Percentiles rank a stretch among this genome's conserved stretches.
Conservation (phyloP, 2,113 vertebrate genomes). For the Pogona vitticeps region DNA sequence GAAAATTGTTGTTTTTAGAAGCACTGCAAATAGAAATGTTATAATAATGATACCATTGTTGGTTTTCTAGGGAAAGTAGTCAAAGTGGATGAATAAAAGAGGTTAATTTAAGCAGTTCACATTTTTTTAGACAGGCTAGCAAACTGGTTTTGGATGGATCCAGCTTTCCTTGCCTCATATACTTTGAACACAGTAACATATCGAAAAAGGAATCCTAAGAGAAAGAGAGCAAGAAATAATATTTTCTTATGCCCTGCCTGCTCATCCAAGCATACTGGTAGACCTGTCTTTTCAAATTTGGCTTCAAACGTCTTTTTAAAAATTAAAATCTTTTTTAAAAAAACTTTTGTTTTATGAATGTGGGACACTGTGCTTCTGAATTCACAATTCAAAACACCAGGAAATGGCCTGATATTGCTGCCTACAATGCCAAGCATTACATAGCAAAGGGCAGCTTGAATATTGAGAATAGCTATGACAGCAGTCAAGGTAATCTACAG, state of each 20-base stretch:
- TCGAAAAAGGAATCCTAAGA: not conserved
- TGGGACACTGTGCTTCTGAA: too few relatives aligned
- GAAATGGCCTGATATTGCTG: too few relatives aligned
- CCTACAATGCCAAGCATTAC: too few relatives aligned
- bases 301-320: too few relatives aligned
- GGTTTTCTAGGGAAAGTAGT: not conserved
- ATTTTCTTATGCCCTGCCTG: not conserved
- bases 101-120: not conserved
- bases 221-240: not conserved
- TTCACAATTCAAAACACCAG: too few relatives aligned
- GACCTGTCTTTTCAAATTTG: not conserved
- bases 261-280: not conserved
- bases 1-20: not conserved
- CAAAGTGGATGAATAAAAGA: not conserved
- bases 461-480: too few relatives aligned
- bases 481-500: too few relatives aligned
- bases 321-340: too few relatives aligned
- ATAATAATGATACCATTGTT: not conserved
- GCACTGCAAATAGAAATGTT: rapidly evolving
- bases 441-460: too few relatives aligned
- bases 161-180: not conserved
- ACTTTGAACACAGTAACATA: not conserved
- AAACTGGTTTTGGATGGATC: not conserved
- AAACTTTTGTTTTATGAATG: too few relatives aligned
- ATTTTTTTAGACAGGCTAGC: not conserved